These are phyloP conservation scores for Metopolophium dirhodum DNA, from an alignment of 1,140 invertebrate species.

Conservation along the genomic window DNA sequence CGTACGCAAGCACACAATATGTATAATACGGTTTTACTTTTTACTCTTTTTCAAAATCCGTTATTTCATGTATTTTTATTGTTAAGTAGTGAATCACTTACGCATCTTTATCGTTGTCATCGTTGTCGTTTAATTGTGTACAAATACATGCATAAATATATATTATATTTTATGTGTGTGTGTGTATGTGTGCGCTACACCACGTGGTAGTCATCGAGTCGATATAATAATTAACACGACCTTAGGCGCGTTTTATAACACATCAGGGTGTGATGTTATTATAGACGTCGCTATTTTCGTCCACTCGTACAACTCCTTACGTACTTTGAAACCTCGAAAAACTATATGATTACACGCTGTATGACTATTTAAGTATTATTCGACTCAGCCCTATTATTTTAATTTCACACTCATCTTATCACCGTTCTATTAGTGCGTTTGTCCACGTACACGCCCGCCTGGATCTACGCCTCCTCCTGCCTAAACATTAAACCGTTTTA, in stretches of 20 bases:
- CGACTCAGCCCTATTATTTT: neutral
- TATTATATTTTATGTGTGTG: neutral
- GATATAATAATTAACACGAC: neutral
- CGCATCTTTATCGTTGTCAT: neutral
- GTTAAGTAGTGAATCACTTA: neutral
- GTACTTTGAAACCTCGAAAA: neutral
- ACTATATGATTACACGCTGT: neutral
- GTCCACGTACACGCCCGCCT: neutral
- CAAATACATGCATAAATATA: neutral
- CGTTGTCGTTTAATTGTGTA: neutral
- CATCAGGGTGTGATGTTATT: neutral
- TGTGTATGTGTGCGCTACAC: too few relatives aligned
- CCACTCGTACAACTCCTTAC: neutral
- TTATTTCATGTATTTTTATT: neutral
- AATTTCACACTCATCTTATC: neutral
- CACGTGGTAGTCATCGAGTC: slow-evolving; percentile 1
- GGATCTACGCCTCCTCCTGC: neutral
- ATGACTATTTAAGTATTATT: neutral
- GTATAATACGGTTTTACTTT: neutral
- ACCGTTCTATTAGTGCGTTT: neutral
- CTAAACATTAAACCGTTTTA: neutral
- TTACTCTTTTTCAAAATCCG: neutral
- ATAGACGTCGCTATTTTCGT: neutral
- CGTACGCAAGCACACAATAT: neutral
- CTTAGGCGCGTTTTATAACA: neutral